Percentiles rank a stretch among this genome's conserved stretches.
Conservation (phyloP, 2,113 vertebrate genomes). For the Perca schrenkii region DNA sequence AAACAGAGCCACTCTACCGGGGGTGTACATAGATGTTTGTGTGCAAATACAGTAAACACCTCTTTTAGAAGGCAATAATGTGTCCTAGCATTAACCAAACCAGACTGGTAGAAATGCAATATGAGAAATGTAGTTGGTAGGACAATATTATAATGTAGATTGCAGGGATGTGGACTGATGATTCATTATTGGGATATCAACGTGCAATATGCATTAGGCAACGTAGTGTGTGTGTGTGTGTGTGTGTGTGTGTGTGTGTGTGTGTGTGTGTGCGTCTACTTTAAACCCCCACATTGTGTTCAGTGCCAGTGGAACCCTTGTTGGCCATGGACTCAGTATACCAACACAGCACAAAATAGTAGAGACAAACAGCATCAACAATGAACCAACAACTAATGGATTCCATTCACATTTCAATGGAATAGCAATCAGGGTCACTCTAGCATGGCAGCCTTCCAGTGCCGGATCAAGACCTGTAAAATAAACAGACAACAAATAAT, state of each 20-base stretch:
- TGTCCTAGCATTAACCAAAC: slow-evolving; percentile 21
- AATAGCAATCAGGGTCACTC: slow-evolving; percentile 72
- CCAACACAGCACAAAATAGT: slow-evolving; percentile 60
- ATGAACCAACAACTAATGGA: slow-evolving; percentile 63
- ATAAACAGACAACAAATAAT: slow-evolving; percentile 41
- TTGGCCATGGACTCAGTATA: slow-evolving; percentile 53
- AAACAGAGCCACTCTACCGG: slow-evolving; percentile 37
- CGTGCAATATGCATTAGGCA: slow-evolving; percentile 44
- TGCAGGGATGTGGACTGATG: slow-evolving; percentile 36
- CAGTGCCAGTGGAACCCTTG: slow-evolving; percentile 59
- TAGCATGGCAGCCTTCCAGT: slow-evolving; percentile 50
- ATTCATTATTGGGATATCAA: slow-evolving; percentile 32
- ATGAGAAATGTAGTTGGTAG: slow-evolving; percentile 3
- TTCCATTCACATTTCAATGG: slow-evolving; percentile 84
- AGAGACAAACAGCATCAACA: slow-evolving; percentile 61
- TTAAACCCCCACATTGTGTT: slow-evolving; percentile 38
- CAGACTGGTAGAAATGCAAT: slow-evolving; percentile 11
- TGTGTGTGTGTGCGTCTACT: slow-evolving; percentile 24
- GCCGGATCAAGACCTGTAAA: slow-evolving; percentile 80
- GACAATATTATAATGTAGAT: slow-evolving; percentile 1
- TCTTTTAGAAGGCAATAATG: slow-evolving; percentile 47
- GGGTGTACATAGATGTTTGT: slow-evolving; percentile 33
- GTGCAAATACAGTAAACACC: slow-evolving; percentile 49
- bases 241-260: slow-evolving; percentile 10
- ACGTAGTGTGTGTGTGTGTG: background rate